Percentiles rank a stretch among this genome's conserved stretches.
Evolutionary conservation across 1,140 invertebrate genomes (phyloP).

Genomic region (Drosophila erecta): DNA sequence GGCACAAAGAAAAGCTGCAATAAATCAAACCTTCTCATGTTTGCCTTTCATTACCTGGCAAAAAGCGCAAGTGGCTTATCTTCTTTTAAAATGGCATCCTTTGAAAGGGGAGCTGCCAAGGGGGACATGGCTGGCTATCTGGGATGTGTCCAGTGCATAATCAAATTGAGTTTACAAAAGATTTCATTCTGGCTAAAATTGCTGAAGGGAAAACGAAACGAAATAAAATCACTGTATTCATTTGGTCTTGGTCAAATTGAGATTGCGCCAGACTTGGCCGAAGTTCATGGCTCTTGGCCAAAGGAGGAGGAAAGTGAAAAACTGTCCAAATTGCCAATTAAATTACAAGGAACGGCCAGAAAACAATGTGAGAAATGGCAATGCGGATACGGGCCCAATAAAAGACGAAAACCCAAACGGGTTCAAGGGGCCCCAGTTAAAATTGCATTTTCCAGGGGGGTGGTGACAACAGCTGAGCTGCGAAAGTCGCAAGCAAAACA

Average conservation of each 20-base stretch:
- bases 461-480: constrained; percentile 47
- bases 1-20: not conserved
- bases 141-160: constrained; percentile 31
- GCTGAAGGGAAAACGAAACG: constrained; percentile 22
- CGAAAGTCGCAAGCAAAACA: constrained; percentile 72
- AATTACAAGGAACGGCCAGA: constrained; percentile 48
- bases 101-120: constrained; percentile 7
- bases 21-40: constrained; percentile 16
- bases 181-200: constrained; percentile 26
- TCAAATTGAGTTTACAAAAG: constrained; percentile 48
- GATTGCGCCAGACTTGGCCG: constrained; percentile 33
- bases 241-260: constrained; percentile 33
- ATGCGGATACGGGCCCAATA: constrained; percentile 30
- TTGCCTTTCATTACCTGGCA: constrained; percentile 28
- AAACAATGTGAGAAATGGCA: constrained; percentile 25
- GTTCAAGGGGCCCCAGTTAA: constrained; percentile 43
- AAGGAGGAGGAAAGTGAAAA: constrained; percentile 65
- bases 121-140: constrained; percentile 11
- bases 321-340: constrained; percentile 71
- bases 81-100: not conserved
- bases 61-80: not conserved
- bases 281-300: constrained; percentile 50
- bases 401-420: constrained; percentile 24
- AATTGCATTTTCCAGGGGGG: constrained; percentile 47
- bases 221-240: constrained; percentile 42